phyloP scores from a whole-genome alignment of 1,140 invertebrate species.

The Venturia canescens region DNA sequence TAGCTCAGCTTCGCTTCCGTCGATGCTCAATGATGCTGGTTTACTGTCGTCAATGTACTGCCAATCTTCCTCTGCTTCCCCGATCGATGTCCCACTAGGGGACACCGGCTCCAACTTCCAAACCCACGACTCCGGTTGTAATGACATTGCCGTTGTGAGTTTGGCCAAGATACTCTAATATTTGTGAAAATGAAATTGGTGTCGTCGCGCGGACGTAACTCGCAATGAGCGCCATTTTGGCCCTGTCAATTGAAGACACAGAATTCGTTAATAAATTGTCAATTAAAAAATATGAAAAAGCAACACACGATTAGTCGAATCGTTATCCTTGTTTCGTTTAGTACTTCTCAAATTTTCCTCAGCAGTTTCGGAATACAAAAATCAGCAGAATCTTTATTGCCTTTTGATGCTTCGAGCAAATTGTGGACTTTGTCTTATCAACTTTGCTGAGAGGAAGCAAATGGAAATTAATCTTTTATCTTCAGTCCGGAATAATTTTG shows the following conservation, averaged over 20 bases:
- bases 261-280: conserved; percentile 11
- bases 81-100: conserved; percentile 65
- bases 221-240: conserved; percentile 69
- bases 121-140: conserved; percentile 61
- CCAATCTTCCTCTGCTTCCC: conserved; percentile 66
- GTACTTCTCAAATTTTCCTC: no score
- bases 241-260: conserved; percentile 61
- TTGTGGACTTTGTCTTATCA: no score
- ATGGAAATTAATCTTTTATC: no score
- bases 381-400: no score
- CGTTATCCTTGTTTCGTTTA: no score
- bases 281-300: background rate
- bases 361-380: no score
- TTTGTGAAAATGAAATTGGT: conserved; percentile 65
- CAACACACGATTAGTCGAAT: no score
- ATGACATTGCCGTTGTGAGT: conserved; percentile 62
- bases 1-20: conserved; percentile 56
- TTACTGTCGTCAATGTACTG: conserved; percentile 63
- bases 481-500: no score
- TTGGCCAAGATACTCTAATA: conserved; percentile 61
- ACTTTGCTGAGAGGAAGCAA: no score
- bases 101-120: conserved; percentile 77
- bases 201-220: conserved; percentile 69
- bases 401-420: no score
- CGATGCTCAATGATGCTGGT: conserved; percentile 57